Evolutionary conservation across 2,113 vertebrate genomes (phyloP), one percentile per base, ranked within the genome.

Genomic region (Anas platyrhynchos): DNA sequence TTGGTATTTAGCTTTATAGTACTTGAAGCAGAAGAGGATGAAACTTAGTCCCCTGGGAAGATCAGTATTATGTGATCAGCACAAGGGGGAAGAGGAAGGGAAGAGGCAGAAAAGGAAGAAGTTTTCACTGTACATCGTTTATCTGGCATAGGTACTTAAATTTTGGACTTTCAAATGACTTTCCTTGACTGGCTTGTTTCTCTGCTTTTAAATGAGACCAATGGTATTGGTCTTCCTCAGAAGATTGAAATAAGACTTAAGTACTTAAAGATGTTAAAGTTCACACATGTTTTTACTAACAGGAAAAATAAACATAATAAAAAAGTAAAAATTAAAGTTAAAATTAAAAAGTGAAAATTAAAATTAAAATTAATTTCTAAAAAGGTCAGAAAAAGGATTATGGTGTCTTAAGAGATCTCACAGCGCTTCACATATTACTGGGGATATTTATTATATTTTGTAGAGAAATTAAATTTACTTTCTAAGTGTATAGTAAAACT

Each of bases 231-330:
- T 32, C 23, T 65, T 58, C 26, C 23, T 59, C 26, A n/a, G 41
- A 62, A 77, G 13, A 73, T 6, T 38, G 31, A 76, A 6, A 5
- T 13, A 48, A 75, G 11, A 32, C 2, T 26, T 55, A 41, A 79
- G 18, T 27, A 54, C 27, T 31, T 41, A 50, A 48, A 76, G 21
- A 2, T 36, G 4, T 16, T 61, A 11, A 66, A 17, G 7, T 21
- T 72, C 2, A 2, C 10, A 32, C 54, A 25, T 0, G 1, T 2
- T 48, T 43, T 67, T 46, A 15, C 7, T 8, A n/a, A n/a, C 29
- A 50, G 18, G 31, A 67, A 56, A 72, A 67, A 72, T 7, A 31
- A 76, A 46, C 20, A 46, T 46, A 46, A 46, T 20, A 46, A 46
- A 20, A 46, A 46, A 46, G 18, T 46, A 21, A 46, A 46, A 46